Base-by-base conservation (phyloP, 2,113 vertebrate genomes). In the Cyphomyrus discorhynchus region DNA sequence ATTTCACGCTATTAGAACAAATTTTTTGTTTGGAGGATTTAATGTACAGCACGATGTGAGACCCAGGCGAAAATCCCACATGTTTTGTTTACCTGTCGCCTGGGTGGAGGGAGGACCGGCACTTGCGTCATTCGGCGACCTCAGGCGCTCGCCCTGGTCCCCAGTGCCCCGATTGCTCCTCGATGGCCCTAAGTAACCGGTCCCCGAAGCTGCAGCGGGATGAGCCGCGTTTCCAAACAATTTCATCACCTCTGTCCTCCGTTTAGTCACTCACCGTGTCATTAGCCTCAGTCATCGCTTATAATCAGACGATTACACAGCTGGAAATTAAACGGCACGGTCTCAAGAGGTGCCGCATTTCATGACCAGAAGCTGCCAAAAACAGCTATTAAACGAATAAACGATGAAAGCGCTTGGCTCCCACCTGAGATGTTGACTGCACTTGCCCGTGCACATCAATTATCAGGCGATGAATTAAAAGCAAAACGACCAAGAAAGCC, bases 211-310 rank as follows among this genome's bases (percentile, higher is more conserved):
- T 7, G 10, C 50, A 19, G 15, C 3, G 62, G 58, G 49, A 27
- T 46, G 85, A 50, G 4, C 52, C 31, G 49, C 31, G 17, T 27
- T 70, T 66, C 47, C 21, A 46, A 45, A 46, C 56, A 46, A 49
- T 90, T 90, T 87, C 89, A 88, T 90, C 89, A 90, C 70, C 70
- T 19, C 27, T n/a, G n/a, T 21, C 17, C 24, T 70, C 53, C n/a
- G 39, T 46, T 27, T 66, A 45, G n/a, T 27, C 46, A 31, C 21
- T 42, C 42, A 27, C 21, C n/a, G 7, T 74, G 88, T 49, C 50
- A 42, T 13, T 35, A 66, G 17, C 56, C 66, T 24, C 53, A 49
- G n/a, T 15, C 42, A 27, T 35, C 21, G n/a, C 82, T 31, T 89
- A 88, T 50, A 66, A 77, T 31, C 62, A 49, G 49, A 77, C 27